phyloP scores from a whole-genome alignment of 2,113 vertebrate genomes.

The Lates calcarifer region DNA sequence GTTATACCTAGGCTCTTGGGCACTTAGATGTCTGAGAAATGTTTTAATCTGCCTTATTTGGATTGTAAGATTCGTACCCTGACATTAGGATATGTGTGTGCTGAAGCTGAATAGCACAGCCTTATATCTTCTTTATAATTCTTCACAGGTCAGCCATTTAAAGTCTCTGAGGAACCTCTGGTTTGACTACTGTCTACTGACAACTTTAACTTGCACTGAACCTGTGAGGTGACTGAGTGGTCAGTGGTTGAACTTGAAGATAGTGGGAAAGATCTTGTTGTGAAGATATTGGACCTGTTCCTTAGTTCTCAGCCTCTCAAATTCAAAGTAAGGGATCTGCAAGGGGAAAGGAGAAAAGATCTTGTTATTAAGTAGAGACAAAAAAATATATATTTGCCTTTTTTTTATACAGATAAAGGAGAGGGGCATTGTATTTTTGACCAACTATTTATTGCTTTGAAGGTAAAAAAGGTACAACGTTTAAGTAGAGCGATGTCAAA shows the following conservation, averaged over 20 bases:
- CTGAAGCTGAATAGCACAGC: neutral
- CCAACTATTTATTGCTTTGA: neutral
- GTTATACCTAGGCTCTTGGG: no score
- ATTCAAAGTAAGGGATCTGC: constrained; percentile 67
- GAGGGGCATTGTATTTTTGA: neutral
- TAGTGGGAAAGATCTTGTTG: constrained; percentile 51
- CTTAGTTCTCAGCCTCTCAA: constrained; percentile 45
- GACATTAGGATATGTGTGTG: neutral
- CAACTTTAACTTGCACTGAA: neutral
- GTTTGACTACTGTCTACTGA: no score
- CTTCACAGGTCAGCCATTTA: neutral
- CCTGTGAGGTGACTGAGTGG: neutral
- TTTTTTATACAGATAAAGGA: neutral
- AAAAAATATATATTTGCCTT: neutral
- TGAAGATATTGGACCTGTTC: constrained; percentile 52
- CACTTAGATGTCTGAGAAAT: no score
- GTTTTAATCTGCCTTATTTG: no score
- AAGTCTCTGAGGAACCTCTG: neutral
- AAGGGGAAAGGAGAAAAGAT: neutral
- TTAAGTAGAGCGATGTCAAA: no score
- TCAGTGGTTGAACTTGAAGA: constrained; percentile 42
- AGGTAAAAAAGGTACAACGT: no score
- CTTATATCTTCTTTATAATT: neutral
- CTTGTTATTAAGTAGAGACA: neutral
- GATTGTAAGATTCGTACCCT: neutral